Conservation (phyloP, 2,113 vertebrate genomes). For the Sceloporus undulatus region DNA sequence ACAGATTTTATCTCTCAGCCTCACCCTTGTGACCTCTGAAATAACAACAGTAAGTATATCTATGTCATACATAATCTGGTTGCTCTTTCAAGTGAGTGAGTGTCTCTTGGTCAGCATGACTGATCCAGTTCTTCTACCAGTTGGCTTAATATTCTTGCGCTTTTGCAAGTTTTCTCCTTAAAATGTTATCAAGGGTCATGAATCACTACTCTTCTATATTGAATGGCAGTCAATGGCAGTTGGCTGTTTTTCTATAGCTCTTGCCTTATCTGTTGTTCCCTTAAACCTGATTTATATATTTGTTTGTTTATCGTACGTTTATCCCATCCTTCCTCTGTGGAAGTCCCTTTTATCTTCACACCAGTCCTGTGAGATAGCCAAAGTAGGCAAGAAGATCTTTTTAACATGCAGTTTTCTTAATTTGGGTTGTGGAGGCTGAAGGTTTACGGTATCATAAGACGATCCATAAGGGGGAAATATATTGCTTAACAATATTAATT, state of each 20-base stretch:
- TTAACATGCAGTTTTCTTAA: no score
- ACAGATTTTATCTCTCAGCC: neutral
- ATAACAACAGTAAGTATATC: neutral
- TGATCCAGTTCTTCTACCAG: neutral
- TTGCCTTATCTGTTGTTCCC: neutral
- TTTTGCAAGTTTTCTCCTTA: neutral
- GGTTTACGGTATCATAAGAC: neutral
- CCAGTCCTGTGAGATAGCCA: neutral
- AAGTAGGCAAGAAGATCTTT: neutral
- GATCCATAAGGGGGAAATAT: neutral
- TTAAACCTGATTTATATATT: neutral
- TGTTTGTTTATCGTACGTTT: neutral
- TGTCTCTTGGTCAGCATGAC: neutral
- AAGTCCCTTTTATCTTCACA: neutral
- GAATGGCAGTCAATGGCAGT: neutral
- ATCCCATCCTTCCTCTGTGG: neutral
- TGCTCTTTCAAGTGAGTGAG: constrained; percentile 17
- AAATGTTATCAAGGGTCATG: neutral
- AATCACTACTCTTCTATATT: neutral
- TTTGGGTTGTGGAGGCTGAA: neutral
- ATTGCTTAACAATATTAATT: neutral
- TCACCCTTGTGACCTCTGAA: constrained; percentile 7
- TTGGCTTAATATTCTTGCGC: constrained; percentile 2
- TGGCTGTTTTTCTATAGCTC: neutral
- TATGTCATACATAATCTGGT: constrained; percentile 10